A percentile compares a stretch with the other conserved stretches of the same genome.
Conservation (phyloP, 2,797 vertebrate genomes). For the Notolabrus celidotus region DNA sequence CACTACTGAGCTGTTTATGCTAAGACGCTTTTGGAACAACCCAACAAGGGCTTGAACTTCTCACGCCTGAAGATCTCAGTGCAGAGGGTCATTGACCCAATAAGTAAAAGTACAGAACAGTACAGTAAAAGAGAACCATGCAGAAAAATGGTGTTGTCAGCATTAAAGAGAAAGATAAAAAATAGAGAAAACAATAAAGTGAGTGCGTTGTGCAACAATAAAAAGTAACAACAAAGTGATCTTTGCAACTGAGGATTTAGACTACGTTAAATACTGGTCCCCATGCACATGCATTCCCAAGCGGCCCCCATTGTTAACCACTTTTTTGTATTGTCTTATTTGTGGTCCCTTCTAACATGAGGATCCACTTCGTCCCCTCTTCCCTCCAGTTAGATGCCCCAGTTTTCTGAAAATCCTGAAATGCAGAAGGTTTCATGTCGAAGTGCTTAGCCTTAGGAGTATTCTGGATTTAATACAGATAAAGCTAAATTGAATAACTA, state of each 20-base stretch:
- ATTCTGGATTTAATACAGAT: background rate
- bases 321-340: too few species aligned
- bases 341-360: too few species aligned
- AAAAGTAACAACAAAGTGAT: too few species aligned
- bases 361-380: too few species aligned
- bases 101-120: background rate
- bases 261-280: too few species aligned
- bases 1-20: conserved; percentile 56
- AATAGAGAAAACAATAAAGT: background rate
- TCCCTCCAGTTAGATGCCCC: too few species aligned
- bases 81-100: background rate
- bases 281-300: too few species aligned
- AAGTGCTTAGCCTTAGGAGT: background rate
- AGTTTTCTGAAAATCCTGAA: background rate
- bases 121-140: background rate
- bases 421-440: background rate
- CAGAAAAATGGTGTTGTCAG: too few species aligned
- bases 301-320: too few species aligned
- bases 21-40: conserved; percentile 59
- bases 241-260: too few species aligned
- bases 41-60: conserved; percentile 58
- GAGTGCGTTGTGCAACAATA: too few species aligned
- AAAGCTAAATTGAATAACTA: conserved; percentile 11
- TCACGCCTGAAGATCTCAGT: conserved; percentile 19
- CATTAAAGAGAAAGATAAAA: background rate